phyloP scores from a whole-genome alignment of 2,888 invertebrate genomes.

The Phyto melanocephala region DNA sequence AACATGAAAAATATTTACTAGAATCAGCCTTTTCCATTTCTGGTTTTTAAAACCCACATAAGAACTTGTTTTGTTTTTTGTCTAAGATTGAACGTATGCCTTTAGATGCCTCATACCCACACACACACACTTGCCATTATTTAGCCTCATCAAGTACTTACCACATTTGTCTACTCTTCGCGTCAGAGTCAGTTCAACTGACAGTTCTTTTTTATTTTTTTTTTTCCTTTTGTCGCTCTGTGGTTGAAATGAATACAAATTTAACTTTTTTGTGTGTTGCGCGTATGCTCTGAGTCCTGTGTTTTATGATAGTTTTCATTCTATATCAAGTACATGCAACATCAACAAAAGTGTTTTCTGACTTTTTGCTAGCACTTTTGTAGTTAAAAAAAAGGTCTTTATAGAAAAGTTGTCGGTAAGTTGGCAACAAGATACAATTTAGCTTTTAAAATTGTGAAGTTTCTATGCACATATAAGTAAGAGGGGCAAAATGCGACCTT shows the following conservation, averaged over 20 bases:
- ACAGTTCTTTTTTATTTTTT: neutral
- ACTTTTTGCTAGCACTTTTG: neutral
- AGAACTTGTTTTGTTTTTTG: neutral
- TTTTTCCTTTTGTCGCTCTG: neutral
- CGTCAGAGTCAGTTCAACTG: neutral
- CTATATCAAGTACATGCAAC: neutral
- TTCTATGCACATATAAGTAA: too few species aligned
- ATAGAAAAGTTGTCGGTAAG: neutral
- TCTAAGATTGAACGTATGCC: neutral
- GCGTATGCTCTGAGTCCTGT: neutral
- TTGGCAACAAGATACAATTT: neutral
- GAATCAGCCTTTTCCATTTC: neutral
- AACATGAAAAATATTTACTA: too few species aligned
- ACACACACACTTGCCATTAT: neutral
- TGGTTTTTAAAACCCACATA: neutral
- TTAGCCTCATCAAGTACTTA: neutral
- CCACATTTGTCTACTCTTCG: neutral
- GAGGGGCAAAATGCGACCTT: too few species aligned
- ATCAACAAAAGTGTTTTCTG: neutral
- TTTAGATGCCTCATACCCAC: neutral
- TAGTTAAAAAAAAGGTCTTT: neutral
- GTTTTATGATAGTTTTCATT: constrained; percentile 1
- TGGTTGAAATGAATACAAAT: constrained; percentile 14
- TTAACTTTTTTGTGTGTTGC: neutral
- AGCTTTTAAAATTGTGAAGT: too few species aligned